Base-by-base conservation (phyloP, 2,113 vertebrate species). In the Terrapene triunguis region DNA sequence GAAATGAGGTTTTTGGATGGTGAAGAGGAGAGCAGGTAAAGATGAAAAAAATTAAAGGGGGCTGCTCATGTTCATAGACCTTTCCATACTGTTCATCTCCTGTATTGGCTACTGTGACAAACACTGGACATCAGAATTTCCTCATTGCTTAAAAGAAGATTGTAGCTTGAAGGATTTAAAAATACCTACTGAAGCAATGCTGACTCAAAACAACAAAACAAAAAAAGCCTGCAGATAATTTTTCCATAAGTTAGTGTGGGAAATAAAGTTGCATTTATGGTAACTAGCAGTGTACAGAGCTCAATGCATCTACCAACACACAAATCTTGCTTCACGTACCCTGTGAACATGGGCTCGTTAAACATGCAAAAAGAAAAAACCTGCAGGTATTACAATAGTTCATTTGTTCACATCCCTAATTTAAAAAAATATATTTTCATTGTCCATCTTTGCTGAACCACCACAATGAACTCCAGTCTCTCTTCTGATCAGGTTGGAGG, bases 401-500 rank as follows among this genome's bases (percentile, higher is more conserved):
- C 93, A 87, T 96, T 94, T 96, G 96, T 97, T 98, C 97, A 98
- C 97, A 97, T 95, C 98, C 97, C 98, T 97, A 94, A 91, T 92
- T 97, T 95, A 96, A 97, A 98, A 98, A 97, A 98, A 98, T 97
- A 97, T 25, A 98, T 95, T 80, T 87, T 92, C 89, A 97, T 69
- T 96, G 62, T 97, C 97, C 97, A 89, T 98, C 95, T 97, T 13
- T 87, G 87, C 93, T 83, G 93, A 95, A 97, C 86, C 84, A 78
- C 91, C 57, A 87, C 88, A 54, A 90, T 35, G 88, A 87, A 8
- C 79, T 82, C 50, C 35, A 3, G 6, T 42, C 32, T 13, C 93
- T 94, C 44, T n/a, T 59, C 48, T 8, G 94, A 98, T 99, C 99
- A 99, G 95, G 99, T 99, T 3, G 99, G 99, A 93, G 99, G 99